Percentiles rank a stretch among this genome's conserved stretches.
These are phyloP conservation scores for Melanotaenia maccullochi DNA, from an alignment of 2,797 vertebrate species.

Conservation along the genomic window DNA sequence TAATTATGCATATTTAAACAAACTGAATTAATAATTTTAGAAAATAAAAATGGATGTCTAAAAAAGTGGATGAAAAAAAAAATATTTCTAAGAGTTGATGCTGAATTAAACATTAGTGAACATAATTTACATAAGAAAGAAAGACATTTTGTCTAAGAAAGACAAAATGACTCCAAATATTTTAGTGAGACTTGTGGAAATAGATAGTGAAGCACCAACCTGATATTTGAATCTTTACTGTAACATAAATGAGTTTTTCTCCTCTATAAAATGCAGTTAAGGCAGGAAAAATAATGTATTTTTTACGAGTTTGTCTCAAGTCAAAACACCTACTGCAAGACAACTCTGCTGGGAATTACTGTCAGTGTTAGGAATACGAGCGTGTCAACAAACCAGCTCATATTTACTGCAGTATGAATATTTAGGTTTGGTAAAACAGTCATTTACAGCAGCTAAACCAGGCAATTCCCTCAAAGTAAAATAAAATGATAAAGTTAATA, in stretches of 20 bases:
- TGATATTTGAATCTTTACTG: no score
- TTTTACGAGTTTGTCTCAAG: no score
- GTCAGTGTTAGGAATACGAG: not conserved
- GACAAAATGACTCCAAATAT: not conserved
- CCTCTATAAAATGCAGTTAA: no score
- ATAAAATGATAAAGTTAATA: not conserved
- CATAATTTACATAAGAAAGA: slow-evolving; percentile 8
- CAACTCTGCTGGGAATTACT: slow-evolving; percentile 1
- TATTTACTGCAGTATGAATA: slow-evolving; percentile 6
- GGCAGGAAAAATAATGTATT: no score
- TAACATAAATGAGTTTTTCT: no score
- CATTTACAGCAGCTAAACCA: not conserved
- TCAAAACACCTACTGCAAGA: not conserved
- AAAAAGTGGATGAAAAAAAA: no score
- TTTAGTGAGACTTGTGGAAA: not conserved
- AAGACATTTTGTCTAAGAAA: not conserved
- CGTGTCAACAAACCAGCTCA: not conserved
- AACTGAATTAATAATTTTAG: slow-evolving; percentile 6
- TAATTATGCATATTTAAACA: not conserved
- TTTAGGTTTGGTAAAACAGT: slow-evolving; percentile 1
- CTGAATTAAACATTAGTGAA: not conserved
- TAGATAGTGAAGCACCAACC: slow-evolving; percentile 5
- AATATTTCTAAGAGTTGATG: not conserved
- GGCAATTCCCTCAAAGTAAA: not conserved
- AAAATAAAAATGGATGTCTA: slow-evolving; percentile 1